A percentile compares a stretch with the other conserved stretches of the same genome.
These are phyloP conservation scores for Microhierax caerulescens DNA, from an alignment of 2,797 vertebrate genomes.

Conservation along the genomic window DNA sequence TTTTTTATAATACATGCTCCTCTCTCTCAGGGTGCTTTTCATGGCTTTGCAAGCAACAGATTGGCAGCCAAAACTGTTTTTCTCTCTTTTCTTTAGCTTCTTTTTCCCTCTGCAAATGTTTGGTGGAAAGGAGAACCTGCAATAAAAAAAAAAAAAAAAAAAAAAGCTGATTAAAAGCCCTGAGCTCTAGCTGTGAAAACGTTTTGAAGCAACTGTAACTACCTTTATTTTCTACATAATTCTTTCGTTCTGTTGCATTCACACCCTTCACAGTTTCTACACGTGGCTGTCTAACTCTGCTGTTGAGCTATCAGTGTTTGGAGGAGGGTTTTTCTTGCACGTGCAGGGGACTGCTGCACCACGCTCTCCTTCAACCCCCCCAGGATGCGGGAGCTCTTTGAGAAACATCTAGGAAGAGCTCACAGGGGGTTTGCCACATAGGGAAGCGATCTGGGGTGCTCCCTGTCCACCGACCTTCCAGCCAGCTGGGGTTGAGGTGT, in stretches of 20 bases:
- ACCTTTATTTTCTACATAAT: slow-evolving; percentile 27
- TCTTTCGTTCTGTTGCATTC: background rate
- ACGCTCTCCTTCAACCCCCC: accelerated
- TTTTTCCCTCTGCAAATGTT: slow-evolving; percentile 11
- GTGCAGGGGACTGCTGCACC: accelerated
- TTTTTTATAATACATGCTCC: background rate
- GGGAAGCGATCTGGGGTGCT: accelerated
- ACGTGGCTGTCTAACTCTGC: accelerated
- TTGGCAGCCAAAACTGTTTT: slow-evolving; percentile 11
- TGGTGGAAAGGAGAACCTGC: slow-evolving; percentile 21
- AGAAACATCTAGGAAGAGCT: background rate
- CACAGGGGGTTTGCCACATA: accelerated
- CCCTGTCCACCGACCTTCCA: accelerated
- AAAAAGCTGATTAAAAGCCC: slow-evolving; percentile 16
- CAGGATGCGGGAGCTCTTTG: background rate
- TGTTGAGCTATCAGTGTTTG: accelerated
- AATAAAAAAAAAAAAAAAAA: background rate
- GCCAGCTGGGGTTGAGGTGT: accelerated
- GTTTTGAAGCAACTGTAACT: slow-evolving; percentile 34
- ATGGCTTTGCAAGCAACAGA: slow-evolving; percentile 38
- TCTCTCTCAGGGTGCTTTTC: background rate
- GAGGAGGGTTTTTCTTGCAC: background rate
- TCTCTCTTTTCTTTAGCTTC: background rate
- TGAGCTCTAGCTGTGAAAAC: background rate
- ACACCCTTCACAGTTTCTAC: background rate